These are phyloP conservation scores for Recurvirostra avosetta DNA, from an alignment of 2,113 vertebrate species.

Conservation along the genomic window DNA sequence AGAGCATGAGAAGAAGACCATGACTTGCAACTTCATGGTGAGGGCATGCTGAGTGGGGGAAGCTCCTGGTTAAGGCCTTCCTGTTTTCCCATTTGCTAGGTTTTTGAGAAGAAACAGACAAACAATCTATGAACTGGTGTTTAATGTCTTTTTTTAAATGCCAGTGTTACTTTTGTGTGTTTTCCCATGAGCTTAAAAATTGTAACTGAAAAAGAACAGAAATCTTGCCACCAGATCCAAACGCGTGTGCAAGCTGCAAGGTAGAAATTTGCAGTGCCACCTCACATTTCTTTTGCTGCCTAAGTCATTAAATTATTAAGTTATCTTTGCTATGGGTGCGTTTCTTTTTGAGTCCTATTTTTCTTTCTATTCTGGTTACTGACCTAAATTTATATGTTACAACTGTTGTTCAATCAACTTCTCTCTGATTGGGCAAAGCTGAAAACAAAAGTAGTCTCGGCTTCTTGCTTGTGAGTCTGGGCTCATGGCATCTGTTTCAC, in stretches of 20 bases:
- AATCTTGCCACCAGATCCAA: not conserved
- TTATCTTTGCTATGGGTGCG: not conserved
- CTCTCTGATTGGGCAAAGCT: not conserved
- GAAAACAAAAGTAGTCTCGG: not conserved
- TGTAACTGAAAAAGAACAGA: not conserved
- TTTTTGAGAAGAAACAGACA: not conserved
- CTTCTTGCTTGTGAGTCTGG: not conserved
- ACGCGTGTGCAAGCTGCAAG: not conserved
- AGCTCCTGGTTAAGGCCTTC: not conserved
- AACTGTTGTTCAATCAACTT: not conserved
- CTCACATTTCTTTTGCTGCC: not conserved
- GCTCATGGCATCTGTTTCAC: fast-evolving
- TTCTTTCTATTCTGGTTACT: not conserved
- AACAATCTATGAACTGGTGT: fast-evolving
- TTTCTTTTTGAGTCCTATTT: not conserved
- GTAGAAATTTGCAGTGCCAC: not conserved
- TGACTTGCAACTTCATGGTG: not conserved
- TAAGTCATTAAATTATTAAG: not conserved
- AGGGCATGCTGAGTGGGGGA: too few relatives aligned
- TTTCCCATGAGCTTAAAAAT: not conserved
- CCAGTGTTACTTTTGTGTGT: not conserved
- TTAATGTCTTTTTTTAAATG: not conserved
- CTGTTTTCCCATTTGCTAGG: not conserved
- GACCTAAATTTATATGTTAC: not conserved
- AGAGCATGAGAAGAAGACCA: not conserved